Conservation (phyloP, 2,797 vertebrate genomes). For the Hipposideros larvatus region DNA sequence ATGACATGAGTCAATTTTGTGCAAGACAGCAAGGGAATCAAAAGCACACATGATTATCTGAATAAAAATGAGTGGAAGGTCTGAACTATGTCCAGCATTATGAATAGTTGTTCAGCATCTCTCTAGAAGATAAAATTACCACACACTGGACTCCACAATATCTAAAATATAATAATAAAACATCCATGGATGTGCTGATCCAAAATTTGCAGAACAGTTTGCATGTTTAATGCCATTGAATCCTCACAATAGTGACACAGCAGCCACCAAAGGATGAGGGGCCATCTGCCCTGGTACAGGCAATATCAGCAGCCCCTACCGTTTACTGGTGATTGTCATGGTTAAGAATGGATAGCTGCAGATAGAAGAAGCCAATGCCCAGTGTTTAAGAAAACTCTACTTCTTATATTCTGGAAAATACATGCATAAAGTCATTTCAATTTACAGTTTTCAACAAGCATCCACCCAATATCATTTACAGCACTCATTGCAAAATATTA, state of each 20-base stretch:
- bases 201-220: background rate
- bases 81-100: background rate
- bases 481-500: background rate
- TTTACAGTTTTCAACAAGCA: background rate
- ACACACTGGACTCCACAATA: background rate
- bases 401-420: background rate
- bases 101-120: background rate
- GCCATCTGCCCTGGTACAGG: background rate
- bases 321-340: background rate
- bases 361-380: background rate
- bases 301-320: rapidly evolving
- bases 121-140: background rate
- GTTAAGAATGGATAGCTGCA: background rate
- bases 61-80: slow-evolving; percentile 2
- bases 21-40: background rate
- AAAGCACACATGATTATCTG: background rate
- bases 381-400: background rate
- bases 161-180: background rate
- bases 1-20: background rate
- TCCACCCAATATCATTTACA: background rate
- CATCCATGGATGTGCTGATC: background rate
- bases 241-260: background rate
- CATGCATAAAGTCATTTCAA: background rate
- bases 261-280: background rate
- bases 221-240: background rate